Evolutionary conservation across 2,888 invertebrate genomes (phyloP), one percentile per base, ranked within the genome.

Genomic region (Rotaria magnacalcarata): DNA sequence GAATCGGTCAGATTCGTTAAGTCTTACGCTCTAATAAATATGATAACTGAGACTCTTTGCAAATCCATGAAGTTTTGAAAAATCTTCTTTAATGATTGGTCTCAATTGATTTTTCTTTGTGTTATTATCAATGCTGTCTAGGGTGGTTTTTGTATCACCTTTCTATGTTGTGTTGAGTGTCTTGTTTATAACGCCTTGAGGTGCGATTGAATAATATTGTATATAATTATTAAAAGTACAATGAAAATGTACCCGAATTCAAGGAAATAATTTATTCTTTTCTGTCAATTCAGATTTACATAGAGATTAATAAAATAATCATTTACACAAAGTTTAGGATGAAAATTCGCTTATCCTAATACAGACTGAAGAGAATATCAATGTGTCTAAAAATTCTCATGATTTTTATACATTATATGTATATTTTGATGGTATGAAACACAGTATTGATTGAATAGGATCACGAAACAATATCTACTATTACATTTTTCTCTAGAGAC

Each of bases 141-240:
- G 1, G 8, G 27, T n/a, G 5, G 8, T 14, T 27, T 56, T 60
- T 60, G 27, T 60, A 27, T 60, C n/a, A 60, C n/a, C n/a, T 27
- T 60, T 27, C 0, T 10, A 2, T 60, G 1, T 4, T 52, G n/a
- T 10, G n/a, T 60, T 60, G 27, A 24, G 27, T 60, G 34, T 67
- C 67, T 34, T 67, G 67, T 67, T 67, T 27, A 67, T 67, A 34
- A 67, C 67, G 34, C 67, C 67, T 67, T 67, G 34, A 41, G 67
- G 27, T 27, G 5, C 34, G 14, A 67, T 67, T 67, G 67, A 67
- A 67, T 67, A 34, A 27, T 67, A 27, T 41, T 67, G 19, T 67
- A 34, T 67, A 58, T 34, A 34, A 67, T 67, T 34, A 27, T 34
- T 16, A 34, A 16, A 16, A 19, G 34, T 19, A 41, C 67, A 67